Percentiles rank a stretch among this genome's conserved stretches.
Evolutionary conservation across 2,888 invertebrate species (phyloP).

Genomic region (Epinotia bilunana): DNA sequence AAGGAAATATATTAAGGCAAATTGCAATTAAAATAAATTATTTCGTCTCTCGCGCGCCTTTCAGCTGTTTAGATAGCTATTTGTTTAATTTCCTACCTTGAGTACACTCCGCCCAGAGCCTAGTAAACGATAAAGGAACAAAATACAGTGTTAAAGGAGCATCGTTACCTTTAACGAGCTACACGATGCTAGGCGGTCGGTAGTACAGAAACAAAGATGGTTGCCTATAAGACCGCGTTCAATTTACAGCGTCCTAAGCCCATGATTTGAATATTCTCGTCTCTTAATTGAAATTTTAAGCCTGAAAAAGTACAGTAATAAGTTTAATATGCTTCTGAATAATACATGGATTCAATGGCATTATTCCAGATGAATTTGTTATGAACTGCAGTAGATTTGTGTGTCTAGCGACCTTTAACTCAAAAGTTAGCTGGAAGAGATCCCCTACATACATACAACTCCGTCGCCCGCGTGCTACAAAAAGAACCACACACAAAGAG

Average conservation of each 20-base stretch:
- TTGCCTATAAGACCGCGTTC: constrained; percentile 19
- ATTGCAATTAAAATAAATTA: constrained; percentile 45
- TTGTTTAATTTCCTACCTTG: constrained; percentile 40
- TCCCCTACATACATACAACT: too few species aligned
- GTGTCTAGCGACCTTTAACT: neutral
- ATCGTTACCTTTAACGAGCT: neutral
- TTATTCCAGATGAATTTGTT: constrained; percentile 33
- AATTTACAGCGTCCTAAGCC: constrained; percentile 39
- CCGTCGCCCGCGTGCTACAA: too few species aligned
- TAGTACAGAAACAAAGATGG: constrained; percentile 40
- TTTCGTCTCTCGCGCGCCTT: constrained; percentile 39
- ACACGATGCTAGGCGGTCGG: neutral
- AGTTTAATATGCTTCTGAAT: constrained; percentile 38
- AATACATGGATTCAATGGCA: constrained; percentile 35
- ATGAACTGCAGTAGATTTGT: neutral
- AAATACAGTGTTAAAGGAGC: constrained; percentile 3
- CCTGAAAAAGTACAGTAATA: constrained; percentile 40
- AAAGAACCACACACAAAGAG: too few species aligned
- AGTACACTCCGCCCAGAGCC: constrained; percentile 16
- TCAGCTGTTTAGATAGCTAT: constrained; percentile 40
- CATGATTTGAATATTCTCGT: constrained; percentile 40
- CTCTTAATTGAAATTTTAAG: constrained; percentile 42
- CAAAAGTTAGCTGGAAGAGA: too few species aligned
- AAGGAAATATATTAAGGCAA: constrained; percentile 37
- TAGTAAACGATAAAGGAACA: constrained; percentile 11